phyloP scores from a whole-genome alignment of 2,888 invertebrate genomes.

The Lapara coniferarum region DNA sequence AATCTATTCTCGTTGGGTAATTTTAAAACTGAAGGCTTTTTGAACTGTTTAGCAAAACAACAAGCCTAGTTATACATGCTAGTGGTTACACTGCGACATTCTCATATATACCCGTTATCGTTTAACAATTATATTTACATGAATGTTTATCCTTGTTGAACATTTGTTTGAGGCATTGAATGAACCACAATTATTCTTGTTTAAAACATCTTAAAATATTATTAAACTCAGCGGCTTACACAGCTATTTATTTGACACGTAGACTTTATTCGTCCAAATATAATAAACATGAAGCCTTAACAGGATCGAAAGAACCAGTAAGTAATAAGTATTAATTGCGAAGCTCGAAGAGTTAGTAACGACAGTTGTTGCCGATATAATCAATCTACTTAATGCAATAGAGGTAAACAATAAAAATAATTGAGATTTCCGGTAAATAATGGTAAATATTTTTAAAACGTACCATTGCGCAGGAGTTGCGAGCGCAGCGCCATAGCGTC shows the following conservation, averaged over 20 bases:
- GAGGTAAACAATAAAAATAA: neutral
- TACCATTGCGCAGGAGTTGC: constrained; percentile 77
- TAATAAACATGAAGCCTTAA: constrained; percentile 2
- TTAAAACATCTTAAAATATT: neutral
- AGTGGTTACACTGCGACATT: neutral
- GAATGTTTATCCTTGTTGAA: constrained; percentile 9
- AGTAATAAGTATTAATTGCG: neutral
- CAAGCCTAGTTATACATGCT: too few species aligned
- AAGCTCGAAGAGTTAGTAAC: neutral
- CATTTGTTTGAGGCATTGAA: neutral
- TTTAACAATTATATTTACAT: neutral
- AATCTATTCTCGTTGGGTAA: constrained; percentile 7
- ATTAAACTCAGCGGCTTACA: neutral
- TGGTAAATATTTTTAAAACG: constrained; percentile 36
- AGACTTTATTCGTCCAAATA: neutral
- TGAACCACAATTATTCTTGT: neutral
- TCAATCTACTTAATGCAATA: neutral
- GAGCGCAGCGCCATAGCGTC: constrained; percentile 73
- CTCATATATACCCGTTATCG: neutral
- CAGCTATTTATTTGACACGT: neutral
- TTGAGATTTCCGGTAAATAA: neutral
- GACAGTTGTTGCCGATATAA: neutral
- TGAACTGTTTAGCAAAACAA: neutral
- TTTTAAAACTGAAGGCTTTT: constrained; percentile 8
- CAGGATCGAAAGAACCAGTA: neutral